These are phyloP conservation scores for Stylophora pistillata DNA, from an alignment of 64 coral and sea anemone species.

Conservation along the genomic window DNA sequence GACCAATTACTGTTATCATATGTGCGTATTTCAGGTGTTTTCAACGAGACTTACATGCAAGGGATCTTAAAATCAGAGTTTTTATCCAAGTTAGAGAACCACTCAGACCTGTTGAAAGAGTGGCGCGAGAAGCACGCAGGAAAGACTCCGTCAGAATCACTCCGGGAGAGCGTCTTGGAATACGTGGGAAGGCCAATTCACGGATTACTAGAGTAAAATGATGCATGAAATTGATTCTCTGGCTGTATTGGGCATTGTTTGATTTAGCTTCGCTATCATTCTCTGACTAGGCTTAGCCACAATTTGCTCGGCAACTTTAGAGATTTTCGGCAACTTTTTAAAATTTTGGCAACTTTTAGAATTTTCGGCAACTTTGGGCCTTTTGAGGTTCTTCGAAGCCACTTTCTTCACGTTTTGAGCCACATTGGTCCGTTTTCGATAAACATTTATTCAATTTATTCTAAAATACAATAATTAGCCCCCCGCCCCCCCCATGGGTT, in stretches of 20 bases:
- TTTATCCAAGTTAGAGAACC: conserved; percentile 4
- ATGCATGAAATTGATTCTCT: background rate
- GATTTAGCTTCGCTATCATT: too few species aligned
- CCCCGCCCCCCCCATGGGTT: too few species aligned
- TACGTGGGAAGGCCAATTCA: conserved; percentile 34
- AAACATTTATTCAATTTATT: too few species aligned
- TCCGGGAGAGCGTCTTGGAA: conserved; percentile 36
- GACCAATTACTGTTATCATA: background rate
- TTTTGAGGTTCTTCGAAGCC: too few species aligned
- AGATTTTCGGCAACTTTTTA: too few species aligned
- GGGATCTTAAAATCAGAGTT: conserved; percentile 17
- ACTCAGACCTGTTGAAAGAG: conserved; percentile 5
- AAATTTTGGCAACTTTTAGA: too few species aligned
- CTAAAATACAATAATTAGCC: too few species aligned
- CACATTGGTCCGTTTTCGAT: too few species aligned
- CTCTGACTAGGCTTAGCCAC: too few species aligned
- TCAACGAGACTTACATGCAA: conserved; percentile 44
- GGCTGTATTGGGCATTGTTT: background rate
- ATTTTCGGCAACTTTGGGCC: too few species aligned
- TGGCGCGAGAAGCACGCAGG: conserved; percentile 34
- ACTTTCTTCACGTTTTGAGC: too few species aligned
- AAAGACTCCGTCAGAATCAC: conserved; percentile 32
- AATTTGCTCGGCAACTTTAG: too few species aligned
- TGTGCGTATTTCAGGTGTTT: conserved; percentile 33
- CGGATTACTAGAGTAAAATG: conserved; percentile 30